A percentile compares a stretch with the other conserved stretches of the same genome.
Conservation (phyloP, 2,797 vertebrate genomes). For the Myripristis jacobus region DNA sequence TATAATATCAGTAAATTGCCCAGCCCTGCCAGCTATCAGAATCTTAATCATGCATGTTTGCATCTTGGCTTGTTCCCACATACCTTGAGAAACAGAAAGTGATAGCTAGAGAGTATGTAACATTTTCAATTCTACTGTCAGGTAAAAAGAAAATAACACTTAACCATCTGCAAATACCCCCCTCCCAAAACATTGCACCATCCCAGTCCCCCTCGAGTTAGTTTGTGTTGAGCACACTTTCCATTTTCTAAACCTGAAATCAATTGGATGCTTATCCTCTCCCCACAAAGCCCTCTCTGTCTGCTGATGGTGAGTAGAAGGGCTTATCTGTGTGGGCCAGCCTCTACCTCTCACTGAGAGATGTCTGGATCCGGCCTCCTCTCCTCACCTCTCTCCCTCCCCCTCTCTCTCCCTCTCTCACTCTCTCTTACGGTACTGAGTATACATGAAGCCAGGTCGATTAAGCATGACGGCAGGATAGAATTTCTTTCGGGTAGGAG, state of each 20-base stretch:
- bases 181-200: neutral
- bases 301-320: constrained; percentile 58
- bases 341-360: constrained; percentile 62
- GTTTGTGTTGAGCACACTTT: constrained; percentile 60
- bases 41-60: neutral
- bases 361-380: constrained; percentile 58
- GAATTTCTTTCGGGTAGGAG: constrained; percentile 1
- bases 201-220: constrained; percentile 17
- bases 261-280: constrained; percentile 71
- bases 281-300: constrained; percentile 67
- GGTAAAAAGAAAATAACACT: constrained; percentile 15
- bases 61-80: constrained; percentile 12
- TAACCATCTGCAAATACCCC: constrained; percentile 12
- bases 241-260: constrained; percentile 71
- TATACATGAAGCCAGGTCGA: constrained; percentile 30
- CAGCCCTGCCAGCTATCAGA: constrained; percentile 8
- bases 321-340: constrained; percentile 81
- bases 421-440: constrained; percentile 27
- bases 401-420: constrained; percentile 34
- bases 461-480: constrained; percentile 44
- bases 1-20: too few relatives aligned
- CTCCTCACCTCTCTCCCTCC: constrained; percentile 12
- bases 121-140: constrained; percentile 21
- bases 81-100: neutral
- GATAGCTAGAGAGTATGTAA: neutral